Evolutionary conservation across 2,113 vertebrate species (phyloP).

Genomic region (Cheirogaleus medius): DNA sequence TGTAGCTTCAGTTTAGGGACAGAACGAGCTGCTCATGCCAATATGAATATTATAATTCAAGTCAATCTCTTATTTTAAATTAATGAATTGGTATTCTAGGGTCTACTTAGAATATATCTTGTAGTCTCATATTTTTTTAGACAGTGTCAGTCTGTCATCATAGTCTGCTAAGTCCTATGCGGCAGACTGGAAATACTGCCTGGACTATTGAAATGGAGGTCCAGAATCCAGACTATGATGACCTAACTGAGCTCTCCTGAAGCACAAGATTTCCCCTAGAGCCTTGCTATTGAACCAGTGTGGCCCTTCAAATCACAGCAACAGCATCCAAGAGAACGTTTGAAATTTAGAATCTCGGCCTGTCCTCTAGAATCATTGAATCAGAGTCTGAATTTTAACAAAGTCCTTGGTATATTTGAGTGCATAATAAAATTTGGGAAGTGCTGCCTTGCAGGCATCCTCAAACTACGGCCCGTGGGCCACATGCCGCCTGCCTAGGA

Average conservation of each 20-base stretch:
- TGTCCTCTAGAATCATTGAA: background rate
- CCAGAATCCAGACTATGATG: background rate
- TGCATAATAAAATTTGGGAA: background rate
- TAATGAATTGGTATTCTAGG: background rate
- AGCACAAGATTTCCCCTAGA: background rate
- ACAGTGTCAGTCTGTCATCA: background rate
- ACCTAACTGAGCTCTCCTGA: background rate
- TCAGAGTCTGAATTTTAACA: background rate
- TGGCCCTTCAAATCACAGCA: background rate
- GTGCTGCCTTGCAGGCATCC: too few species aligned
- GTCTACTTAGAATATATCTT: background rate
- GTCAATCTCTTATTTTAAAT: background rate
- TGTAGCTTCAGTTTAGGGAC: background rate
- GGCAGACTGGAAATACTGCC: background rate
- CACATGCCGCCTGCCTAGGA: too few species aligned
- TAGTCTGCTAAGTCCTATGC: background rate
- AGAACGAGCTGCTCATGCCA: background rate
- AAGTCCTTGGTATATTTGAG: background rate
- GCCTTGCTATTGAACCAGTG: background rate
- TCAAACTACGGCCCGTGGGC: too few species aligned
- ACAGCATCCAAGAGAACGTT: background rate
- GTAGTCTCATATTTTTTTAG: background rate
- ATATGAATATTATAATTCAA: background rate
- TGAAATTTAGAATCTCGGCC: background rate
- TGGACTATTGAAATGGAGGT: background rate